A percentile compares a stretch with the other conserved stretches of the same genome.
Conservation (phyloP, 2,113 vertebrate genomes). For the Gymnocephalus cernua region DNA sequence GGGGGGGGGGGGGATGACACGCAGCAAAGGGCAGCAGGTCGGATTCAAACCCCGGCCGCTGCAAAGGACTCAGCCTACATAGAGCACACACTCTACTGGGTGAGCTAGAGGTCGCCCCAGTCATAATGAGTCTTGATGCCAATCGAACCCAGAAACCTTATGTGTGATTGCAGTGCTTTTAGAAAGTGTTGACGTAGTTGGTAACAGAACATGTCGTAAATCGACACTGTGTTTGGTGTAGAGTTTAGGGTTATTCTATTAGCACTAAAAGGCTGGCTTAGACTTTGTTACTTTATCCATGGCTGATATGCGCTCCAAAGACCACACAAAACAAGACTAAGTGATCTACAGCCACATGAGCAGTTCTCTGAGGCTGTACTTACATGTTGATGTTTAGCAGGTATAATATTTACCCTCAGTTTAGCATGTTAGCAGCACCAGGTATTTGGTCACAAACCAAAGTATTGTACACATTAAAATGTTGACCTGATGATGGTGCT, state of each 20-base stretch:
- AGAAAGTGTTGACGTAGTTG: slow-evolving; percentile 39
- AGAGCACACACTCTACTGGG: no score
- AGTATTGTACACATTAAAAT: background rate
- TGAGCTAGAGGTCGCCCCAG: slow-evolving; percentile 11
- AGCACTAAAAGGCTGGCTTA: background rate
- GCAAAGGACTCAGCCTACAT: no score
- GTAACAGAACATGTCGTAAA: slow-evolving; percentile 29
- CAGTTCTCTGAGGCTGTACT: background rate
- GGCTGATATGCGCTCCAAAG: background rate
- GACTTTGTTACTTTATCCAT: slow-evolving; percentile 9
- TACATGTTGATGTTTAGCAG: background rate
- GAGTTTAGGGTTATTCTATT: slow-evolving; percentile 10
- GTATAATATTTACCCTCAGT: background rate
- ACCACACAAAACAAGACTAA: background rate
- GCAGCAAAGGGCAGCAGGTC: no score
- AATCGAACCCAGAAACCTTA: slow-evolving; percentile 67
- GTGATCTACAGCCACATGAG: background rate
- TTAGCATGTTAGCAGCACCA: background rate
- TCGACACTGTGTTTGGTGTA: background rate
- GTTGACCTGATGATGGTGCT: background rate
- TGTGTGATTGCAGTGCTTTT: slow-evolving; percentile 60
- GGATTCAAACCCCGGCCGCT: no score
- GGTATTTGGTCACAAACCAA: background rate
- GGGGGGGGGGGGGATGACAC: no score
- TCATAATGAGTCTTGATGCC: slow-evolving; percentile 59